phyloP scores from a whole-genome alignment of 1,140 invertebrate species.

The Gonatopus flavifemur region DNA sequence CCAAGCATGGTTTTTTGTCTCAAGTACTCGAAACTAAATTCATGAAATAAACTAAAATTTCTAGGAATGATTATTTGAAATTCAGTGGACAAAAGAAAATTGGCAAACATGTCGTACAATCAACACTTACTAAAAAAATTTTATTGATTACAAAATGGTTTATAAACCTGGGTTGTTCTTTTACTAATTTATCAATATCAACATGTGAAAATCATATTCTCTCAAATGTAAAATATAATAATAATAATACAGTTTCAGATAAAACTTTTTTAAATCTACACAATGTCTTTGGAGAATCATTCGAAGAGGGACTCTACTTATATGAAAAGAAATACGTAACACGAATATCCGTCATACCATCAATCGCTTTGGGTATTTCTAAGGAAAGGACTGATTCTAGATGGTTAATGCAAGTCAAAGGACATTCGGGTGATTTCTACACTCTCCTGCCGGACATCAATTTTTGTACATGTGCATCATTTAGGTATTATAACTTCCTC shows the following conservation, averaged over 20 bases:
- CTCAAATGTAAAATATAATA: constrained; percentile 1
- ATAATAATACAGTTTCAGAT: constrained; percentile 51
- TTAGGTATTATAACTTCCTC: constrained; percentile 36
- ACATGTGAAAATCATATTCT: neutral
- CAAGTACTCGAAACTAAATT: too few relatives aligned
- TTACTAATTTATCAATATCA: neutral
- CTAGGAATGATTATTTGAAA: too few relatives aligned
- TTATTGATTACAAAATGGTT: too few relatives aligned
- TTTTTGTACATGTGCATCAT: constrained; percentile 65
- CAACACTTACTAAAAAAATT: too few relatives aligned
- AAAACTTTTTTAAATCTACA: constrained; percentile 59
- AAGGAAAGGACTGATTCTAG: constrained; percentile 25
- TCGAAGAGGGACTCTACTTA: constrained; percentile 64
- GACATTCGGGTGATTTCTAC: constrained; percentile 61
- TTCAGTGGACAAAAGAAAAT: too few relatives aligned
- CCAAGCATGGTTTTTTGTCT: too few relatives aligned
- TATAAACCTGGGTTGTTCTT: too few relatives aligned
- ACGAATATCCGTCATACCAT: constrained; percentile 41
- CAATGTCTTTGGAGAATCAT: constrained; percentile 59
- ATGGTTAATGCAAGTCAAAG: constrained; percentile 61
- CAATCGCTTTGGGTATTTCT: constrained; percentile 39
- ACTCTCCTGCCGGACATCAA: constrained; percentile 65
- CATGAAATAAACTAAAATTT: too few relatives aligned
- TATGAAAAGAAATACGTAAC: constrained; percentile 60
- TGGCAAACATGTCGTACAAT: too few relatives aligned